Conservation (phyloP, 2,888 invertebrate genomes). For the Rhagium mordax region DNA sequence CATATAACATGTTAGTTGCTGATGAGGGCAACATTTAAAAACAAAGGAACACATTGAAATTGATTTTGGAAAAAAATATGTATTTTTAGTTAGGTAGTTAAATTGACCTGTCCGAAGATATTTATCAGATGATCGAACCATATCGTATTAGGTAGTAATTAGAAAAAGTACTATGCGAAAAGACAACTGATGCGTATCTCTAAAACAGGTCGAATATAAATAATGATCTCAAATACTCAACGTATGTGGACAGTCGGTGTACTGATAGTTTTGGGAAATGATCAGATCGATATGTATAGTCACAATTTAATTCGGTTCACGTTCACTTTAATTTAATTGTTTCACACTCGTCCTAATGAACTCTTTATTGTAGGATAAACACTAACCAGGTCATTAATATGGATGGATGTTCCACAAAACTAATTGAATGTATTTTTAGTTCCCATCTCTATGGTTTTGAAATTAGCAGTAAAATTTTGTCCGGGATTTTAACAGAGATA, state of each 20-base stretch:
- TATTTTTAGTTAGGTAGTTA: too few species aligned
- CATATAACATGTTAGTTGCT: too few species aligned
- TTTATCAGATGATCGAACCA: too few species aligned
- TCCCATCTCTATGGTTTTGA: too few species aligned
- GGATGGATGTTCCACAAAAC: not conserved
- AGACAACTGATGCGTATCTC: not conserved
- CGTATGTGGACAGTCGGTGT: not conserved
- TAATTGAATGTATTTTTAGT: not conserved
- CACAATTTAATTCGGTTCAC: not conserved
- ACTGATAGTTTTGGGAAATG: slow-evolving; percentile 5
- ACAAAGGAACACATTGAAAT: too few species aligned
- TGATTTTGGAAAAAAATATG: too few species aligned
- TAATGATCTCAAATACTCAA: not conserved
- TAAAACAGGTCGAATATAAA: not conserved
- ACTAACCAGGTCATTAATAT: slow-evolving; percentile 13
- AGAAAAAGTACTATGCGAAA: too few species aligned
- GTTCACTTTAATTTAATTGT: slow-evolving; percentile 8
- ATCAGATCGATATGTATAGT: not conserved
- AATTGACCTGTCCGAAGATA: too few species aligned
- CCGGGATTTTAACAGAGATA: too few species aligned
- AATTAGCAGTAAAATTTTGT: too few species aligned
- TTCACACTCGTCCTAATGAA: slow-evolving; percentile 6
- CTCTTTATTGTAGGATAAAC: not conserved
- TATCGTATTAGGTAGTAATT: too few species aligned
- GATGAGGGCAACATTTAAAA: too few species aligned